These are phyloP conservation scores for Aricia artaxerxes DNA, from an alignment of 2,888 invertebrate species.

Conservation along the genomic window DNA sequence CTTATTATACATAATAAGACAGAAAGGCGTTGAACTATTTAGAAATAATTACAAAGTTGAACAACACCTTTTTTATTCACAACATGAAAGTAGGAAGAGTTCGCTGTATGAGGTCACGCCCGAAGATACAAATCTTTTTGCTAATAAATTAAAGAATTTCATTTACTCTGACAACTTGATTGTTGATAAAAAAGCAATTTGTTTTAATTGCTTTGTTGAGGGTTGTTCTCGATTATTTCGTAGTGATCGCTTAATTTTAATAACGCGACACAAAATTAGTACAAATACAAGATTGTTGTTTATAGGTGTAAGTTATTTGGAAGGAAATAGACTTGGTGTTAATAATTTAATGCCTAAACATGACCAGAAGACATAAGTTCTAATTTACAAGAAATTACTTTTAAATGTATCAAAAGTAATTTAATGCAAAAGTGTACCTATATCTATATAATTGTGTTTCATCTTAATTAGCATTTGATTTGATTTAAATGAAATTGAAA, in stretches of 20 bases:
- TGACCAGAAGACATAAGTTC: no score
- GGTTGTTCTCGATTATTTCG: neutral
- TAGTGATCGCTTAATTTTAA: neutral
- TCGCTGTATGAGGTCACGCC: neutral
- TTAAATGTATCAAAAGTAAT: no score
- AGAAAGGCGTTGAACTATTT: neutral
- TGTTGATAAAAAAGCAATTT: conserved; percentile 14
- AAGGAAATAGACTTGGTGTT: no score
- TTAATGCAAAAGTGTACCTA: no score
- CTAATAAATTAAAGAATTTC: conserved; percentile 15
- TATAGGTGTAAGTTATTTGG: no score
- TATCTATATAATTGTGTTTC: no score
- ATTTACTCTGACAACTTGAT: conserved; percentile 10
- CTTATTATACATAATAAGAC: no score
- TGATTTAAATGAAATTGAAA: no score
- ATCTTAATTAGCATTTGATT: no score
- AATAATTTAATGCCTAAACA: no score
- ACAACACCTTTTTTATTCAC: neutral
- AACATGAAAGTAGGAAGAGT: neutral
- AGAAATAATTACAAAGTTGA: neutral
- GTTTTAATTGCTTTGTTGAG: neutral
- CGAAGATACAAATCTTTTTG: neutral
- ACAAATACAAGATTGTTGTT: no score
- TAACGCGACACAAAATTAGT: neutral
- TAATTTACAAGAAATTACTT: no score